Percentiles rank a stretch among this genome's conserved stretches.
Conservation (phyloP, 1,140 invertebrate species). For the Cydia fagiglandana region DNA sequence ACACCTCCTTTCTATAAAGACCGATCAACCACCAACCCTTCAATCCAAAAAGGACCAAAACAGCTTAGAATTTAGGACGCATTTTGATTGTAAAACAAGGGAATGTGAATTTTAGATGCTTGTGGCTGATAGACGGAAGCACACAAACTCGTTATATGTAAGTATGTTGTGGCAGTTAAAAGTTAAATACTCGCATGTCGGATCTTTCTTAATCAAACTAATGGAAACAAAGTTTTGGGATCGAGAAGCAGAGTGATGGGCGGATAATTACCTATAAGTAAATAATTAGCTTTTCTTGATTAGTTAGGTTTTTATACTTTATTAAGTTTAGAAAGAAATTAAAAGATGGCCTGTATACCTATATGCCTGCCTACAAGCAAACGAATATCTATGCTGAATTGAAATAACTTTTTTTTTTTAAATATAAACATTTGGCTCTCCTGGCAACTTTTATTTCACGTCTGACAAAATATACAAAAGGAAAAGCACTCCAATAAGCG, state of each 20-base stretch:
- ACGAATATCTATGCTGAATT: too few relatives aligned
- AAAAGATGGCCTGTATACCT: too few relatives aligned
- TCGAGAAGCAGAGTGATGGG: constrained; percentile 14
- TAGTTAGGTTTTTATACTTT: constrained; percentile 24
- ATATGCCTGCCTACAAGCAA: too few relatives aligned
- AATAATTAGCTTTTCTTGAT: background rate
- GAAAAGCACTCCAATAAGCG: too few relatives aligned
- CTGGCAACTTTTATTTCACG: too few relatives aligned
- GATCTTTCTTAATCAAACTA: constrained; percentile 68
- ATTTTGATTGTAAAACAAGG: background rate
- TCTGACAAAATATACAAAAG: too few relatives aligned
- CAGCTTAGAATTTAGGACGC: constrained; percentile 8
- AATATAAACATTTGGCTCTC: too few relatives aligned
- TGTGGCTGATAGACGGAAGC: constrained; percentile 40
- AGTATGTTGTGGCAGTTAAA: constrained; percentile 63
- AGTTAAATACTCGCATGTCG: constrained; percentile 66
- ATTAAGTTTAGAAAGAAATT: background rate
- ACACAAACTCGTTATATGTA: constrained; percentile 47
- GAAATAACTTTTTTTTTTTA: too few relatives aligned
- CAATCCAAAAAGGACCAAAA: constrained; percentile 42
- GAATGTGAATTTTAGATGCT: constrained; percentile 28
- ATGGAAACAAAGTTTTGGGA: constrained; percentile 59
- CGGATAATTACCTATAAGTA: background rate
- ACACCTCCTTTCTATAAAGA: constrained; percentile 41
- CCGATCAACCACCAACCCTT: constrained; percentile 36